phyloP scores from a whole-genome alignment of 2,888 invertebrate genomes.

The Xestia xanthographa region DNA sequence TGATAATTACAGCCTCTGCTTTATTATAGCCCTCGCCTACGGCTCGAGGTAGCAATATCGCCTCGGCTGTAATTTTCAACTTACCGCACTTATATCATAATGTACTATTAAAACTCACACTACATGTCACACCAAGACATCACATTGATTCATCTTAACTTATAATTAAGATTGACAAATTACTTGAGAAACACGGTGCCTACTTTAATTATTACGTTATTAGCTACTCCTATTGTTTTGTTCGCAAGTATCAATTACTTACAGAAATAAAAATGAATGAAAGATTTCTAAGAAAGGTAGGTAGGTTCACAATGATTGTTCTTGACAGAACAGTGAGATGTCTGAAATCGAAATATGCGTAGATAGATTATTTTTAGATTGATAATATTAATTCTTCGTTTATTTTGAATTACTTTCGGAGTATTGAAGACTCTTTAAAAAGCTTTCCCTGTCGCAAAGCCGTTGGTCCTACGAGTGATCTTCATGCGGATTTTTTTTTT shows the following conservation, averaged over 20 bases:
- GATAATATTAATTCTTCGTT: neutral
- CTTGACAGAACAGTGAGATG: constrained; percentile 29
- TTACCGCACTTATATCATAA: too few species aligned
- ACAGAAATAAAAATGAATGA: constrained; percentile 11
- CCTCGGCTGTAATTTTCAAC: too few species aligned
- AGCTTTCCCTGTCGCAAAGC: neutral
- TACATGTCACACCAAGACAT: neutral
- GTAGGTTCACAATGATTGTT: constrained; percentile 28
- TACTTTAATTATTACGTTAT: constrained; percentile 22
- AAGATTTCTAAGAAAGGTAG: constrained; percentile 13
- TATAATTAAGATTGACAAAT: constrained; percentile 2
- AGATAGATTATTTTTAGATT: constrained; percentile 20
- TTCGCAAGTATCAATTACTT: constrained; percentile 9
- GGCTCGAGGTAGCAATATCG: too few species aligned
- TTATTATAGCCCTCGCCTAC: too few species aligned
- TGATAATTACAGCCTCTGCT: too few species aligned
- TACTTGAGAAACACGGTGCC: neutral
- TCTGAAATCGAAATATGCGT: constrained; percentile 19
- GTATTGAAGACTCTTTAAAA: neutral
- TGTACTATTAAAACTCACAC: too few species aligned
- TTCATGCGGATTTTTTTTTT: too few species aligned
- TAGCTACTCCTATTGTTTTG: constrained; percentile 23
- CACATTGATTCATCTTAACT: neutral
- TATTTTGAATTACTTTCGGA: neutral
- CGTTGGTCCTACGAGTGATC: neutral